These are phyloP conservation scores for Akabosia matsudoensis DNA, from an alignment of 1,140 invertebrate genomes.

Conservation along the genomic window DNA sequence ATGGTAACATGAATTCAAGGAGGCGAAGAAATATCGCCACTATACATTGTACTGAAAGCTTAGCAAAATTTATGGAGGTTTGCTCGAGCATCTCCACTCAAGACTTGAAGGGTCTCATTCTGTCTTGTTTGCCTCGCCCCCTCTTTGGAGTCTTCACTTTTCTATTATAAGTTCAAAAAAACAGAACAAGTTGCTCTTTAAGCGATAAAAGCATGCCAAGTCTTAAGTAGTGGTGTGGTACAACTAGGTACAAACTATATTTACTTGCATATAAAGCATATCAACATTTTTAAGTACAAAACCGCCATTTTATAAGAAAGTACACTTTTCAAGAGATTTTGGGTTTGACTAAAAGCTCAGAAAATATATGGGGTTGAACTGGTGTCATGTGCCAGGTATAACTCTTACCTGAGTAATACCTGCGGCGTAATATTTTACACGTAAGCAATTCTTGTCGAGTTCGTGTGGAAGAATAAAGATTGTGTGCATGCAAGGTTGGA, in stretches of 20 bases:
- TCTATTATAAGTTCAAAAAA: background rate
- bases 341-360: constrained; percentile 10
- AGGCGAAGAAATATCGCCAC: constrained; percentile 6
- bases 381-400: constrained; percentile 6
- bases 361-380: constrained; percentile 9
- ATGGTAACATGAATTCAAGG: constrained; percentile 3
- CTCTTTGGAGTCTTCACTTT: background rate
- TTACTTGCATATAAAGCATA: too few relatives aligned
- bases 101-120: background rate
- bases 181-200: background rate
- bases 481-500: too few relatives aligned
- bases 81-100: constrained; percentile 3
- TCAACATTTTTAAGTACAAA: too few relatives aligned
- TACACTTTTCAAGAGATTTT: background rate
- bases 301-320: too few relatives aligned
- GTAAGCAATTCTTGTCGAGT: too few relatives aligned
- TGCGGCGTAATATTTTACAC: too few relatives aligned
- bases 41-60: constrained; percentile 4
- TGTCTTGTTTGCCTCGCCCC: background rate
- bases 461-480: too few relatives aligned
- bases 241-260: too few relatives aligned
- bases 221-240: too few relatives aligned
- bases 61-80: constrained; percentile 10
- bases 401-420: background rate
- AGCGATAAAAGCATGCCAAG: too few relatives aligned